Conservation (phyloP, 1,140 invertebrate genomes). For the Bombus waltoni region DNA sequence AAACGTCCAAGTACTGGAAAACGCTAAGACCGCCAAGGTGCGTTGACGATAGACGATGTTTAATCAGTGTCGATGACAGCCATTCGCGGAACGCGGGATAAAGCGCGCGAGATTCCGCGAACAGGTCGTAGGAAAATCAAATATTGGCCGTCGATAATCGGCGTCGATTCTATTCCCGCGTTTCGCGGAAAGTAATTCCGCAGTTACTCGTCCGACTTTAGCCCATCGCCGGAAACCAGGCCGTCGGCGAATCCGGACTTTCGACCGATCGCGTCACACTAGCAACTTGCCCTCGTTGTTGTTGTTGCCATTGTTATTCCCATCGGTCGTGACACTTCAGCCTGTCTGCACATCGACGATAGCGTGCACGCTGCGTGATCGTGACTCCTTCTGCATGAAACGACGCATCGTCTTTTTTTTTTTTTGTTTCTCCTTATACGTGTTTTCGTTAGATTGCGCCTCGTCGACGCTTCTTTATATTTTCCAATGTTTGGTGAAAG, state of each 20-base stretch:
- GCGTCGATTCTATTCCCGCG: not conserved
- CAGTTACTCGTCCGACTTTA: not conserved
- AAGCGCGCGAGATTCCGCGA: slow-evolving; percentile 14
- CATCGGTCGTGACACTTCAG: slow-evolving; percentile 20
- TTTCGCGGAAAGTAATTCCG: slow-evolving; percentile 15
- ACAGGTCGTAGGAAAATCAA: slow-evolving; percentile 26
- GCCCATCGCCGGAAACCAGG: slow-evolving; percentile 23
- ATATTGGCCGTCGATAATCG: slow-evolving; percentile 40
- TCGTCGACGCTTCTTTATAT: too few species aligned
- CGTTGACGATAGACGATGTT: not conserved
- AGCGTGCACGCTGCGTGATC: slow-evolving; percentile 50
- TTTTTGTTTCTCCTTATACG: not conserved
- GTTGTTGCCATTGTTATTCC: slow-evolving; percentile 36
- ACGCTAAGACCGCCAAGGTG: too few species aligned
- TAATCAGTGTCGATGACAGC: not conserved
- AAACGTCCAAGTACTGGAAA: not conserved
- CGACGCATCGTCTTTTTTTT: not conserved
- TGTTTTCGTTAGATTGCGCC: not conserved
- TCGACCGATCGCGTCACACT: slow-evolving; percentile 13
- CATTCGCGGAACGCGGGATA: slow-evolving; percentile 24
- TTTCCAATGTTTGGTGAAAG: too few species aligned
- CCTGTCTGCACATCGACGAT: not conserved
- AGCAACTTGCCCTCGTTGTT: slow-evolving; percentile 18
- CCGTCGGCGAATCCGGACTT: slow-evolving; percentile 20
- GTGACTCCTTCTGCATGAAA: slow-evolving; percentile 31